Evolutionary conservation across 2,888 invertebrate genomes (phyloP).

Genomic region (Bembecia ichneumoniformis): DNA sequence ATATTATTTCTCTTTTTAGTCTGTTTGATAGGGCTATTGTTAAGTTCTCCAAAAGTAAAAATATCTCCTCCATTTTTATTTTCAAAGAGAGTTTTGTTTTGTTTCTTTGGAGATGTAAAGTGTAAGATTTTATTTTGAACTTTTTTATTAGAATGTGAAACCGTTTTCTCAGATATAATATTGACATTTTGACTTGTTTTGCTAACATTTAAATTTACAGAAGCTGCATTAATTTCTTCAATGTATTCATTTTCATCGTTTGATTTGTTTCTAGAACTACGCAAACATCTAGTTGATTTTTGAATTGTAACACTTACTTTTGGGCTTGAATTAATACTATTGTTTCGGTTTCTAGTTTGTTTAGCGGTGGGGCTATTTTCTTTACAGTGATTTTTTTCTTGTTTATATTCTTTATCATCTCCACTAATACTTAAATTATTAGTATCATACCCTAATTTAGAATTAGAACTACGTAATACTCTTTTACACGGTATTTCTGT

Average conservation of each 20-base stretch:
- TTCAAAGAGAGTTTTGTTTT: no score
- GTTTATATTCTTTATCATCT: not conserved
- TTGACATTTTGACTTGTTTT: no score
- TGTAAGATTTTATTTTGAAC: no score
- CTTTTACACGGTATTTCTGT: slow-evolving; percentile 24
- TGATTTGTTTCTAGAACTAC: not conserved
- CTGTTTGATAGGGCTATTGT: no score
- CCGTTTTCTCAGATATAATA: no score
- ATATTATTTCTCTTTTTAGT: no score
- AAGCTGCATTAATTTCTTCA: no score
- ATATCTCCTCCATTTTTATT: no score
- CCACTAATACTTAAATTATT: not conserved
- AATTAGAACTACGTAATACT: slow-evolving; percentile 30
- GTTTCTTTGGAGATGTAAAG: no score
- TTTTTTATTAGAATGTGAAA: no score
- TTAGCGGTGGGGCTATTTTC: not conserved
- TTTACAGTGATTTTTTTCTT: not conserved
- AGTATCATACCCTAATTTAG: not conserved
- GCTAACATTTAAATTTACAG: no score
- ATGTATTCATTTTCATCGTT: not conserved
- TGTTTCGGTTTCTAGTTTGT: not conserved
- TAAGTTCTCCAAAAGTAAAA: no score
- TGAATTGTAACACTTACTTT: not conserved
- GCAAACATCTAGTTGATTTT: not conserved
- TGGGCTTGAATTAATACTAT: not conserved